Evolutionary conservation across 2,888 invertebrate genomes (phyloP), one percentile per base, ranked within the genome.

Genomic region (Patella pellucida): DNA sequence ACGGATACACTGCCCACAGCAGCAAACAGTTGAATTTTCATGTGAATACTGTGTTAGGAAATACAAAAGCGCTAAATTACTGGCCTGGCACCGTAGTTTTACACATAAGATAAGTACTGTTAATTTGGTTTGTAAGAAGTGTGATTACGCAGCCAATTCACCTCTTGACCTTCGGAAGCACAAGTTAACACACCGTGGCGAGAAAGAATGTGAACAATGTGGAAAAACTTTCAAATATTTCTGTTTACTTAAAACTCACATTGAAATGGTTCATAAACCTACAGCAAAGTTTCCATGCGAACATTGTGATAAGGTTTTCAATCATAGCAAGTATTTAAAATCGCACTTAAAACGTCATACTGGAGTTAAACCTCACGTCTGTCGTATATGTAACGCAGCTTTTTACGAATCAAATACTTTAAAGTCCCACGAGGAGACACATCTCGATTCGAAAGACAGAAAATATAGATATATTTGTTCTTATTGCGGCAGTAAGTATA

Each of bases 351-450:
- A 83, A 71, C 74, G 85, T 11, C 81, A 84, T 52, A 71, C 78
- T 4, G 83, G 82, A 16, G 74, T 78, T 56, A 85, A 83, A 71
- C 80, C 78, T 69, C 80, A 81, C 69, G 71, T 62, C 16, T 83
- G 83, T 75, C 70, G 72, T 27, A 76, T 75, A 69, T 82, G 81
- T 75, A 78, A 79, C n/a, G 75, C 73, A 71, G 74, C 71, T 19
- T 81, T 85, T 52, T 76, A 74, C 23, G 81, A 82, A 23, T 82
- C 79, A 15, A 78, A 82, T 23, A 83, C 85, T 7, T 72, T 86
- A 27, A 74, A 77, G 15, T 81, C 76, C 31, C 87, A 87, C 73
- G 73, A 83, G 74, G 84, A 86, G 52, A 85, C 83, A 3, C 87
- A 87, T 76, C 84, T 84, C 72, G 78, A 80, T 11, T 75, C 75